A percentile compares a stretch with the other conserved stretches of the same genome.
Evolutionary conservation across 2,113 vertebrate species (phyloP).

Genomic region (Morone chrysops): DNA sequence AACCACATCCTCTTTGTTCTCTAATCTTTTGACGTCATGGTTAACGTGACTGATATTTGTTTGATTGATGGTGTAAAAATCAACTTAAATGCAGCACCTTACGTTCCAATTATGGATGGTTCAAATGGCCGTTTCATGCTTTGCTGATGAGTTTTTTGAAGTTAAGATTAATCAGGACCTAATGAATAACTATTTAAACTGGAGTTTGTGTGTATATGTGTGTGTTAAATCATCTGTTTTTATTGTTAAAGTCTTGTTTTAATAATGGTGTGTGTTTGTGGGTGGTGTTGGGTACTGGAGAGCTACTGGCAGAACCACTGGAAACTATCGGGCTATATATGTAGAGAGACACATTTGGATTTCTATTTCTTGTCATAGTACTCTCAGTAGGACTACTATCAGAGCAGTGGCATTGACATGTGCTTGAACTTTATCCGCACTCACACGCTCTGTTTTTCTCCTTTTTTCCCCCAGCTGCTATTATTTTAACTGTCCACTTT

Average conservation of each 20-base stretch:
- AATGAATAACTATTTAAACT: conserved; percentile 24
- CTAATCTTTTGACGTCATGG: background rate
- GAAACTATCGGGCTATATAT: conserved; percentile 63
- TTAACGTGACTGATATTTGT: background rate
- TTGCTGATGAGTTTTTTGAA: background rate
- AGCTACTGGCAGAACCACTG: conserved; percentile 69
- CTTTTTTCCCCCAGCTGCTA: conserved; percentile 17
- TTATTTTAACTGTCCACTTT: conserved; percentile 18
- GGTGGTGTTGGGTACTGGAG: conserved; percentile 45
- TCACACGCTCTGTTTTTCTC: background rate
- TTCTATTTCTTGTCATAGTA: conserved; percentile 60
- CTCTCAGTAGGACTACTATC: conserved; percentile 38
- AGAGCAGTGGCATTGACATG: conserved; percentile 39
- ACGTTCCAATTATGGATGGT: background rate
- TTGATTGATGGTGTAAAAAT: background rate
- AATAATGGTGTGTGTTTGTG: conserved; percentile 36
- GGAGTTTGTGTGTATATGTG: conserved; percentile 6
- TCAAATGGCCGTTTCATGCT: conserved; percentile 5
- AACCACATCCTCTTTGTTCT: background rate
- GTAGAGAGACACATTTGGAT: conserved; percentile 63
- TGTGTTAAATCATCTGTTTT: background rate
- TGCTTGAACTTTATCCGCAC: conserved; percentile 17
- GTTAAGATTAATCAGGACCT: conserved; percentile 9
- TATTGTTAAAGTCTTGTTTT: conserved; percentile 35
- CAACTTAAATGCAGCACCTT: conserved; percentile 57